phyloP scores from a whole-genome alignment of 1,140 invertebrate genomes.

The Ganaspis sp. region DNA sequence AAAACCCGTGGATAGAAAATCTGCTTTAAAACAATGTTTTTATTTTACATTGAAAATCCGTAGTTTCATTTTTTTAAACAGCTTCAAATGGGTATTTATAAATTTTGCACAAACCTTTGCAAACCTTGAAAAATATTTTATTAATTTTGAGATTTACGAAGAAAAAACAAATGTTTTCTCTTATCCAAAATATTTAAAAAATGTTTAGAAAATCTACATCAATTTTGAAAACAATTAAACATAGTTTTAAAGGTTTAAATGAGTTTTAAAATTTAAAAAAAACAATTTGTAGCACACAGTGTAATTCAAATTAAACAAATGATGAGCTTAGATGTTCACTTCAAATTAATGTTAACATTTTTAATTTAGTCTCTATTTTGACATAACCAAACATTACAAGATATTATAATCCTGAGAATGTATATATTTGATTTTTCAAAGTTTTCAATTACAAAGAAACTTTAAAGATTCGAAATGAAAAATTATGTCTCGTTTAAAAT shows the following conservation, averaged over 20 bases:
- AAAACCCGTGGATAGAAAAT: conserved; percentile 51
- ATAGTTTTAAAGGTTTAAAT: too few relatives aligned
- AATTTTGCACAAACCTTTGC: too few relatives aligned
- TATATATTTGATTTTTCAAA: not conserved
- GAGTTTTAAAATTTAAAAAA: too few relatives aligned
- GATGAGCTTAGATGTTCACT: not conserved
- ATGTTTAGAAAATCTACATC: too few relatives aligned
- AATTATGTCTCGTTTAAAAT: not conserved
- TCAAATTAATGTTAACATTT: not conserved
- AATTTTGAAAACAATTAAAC: too few relatives aligned
- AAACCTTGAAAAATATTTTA: too few relatives aligned
- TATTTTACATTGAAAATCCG: not conserved
- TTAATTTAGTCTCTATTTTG: not conserved
- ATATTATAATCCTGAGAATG: not conserved
- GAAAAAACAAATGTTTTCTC: too few relatives aligned
- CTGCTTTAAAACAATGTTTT: not conserved
- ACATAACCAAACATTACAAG: not conserved
- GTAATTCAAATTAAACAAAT: not conserved
- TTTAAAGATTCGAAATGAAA: not conserved
- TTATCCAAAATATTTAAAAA: too few relatives aligned
- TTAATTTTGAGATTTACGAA: too few relatives aligned
- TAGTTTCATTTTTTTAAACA: not conserved
- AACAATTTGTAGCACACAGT: too few relatives aligned
- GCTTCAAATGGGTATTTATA: too few relatives aligned
- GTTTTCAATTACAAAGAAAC: not conserved